Percentiles rank a stretch among this genome's conserved stretches.
Evolutionary conservation across 2,113 vertebrate species (phyloP).

Genomic region (Malurus cyaneus): DNA sequence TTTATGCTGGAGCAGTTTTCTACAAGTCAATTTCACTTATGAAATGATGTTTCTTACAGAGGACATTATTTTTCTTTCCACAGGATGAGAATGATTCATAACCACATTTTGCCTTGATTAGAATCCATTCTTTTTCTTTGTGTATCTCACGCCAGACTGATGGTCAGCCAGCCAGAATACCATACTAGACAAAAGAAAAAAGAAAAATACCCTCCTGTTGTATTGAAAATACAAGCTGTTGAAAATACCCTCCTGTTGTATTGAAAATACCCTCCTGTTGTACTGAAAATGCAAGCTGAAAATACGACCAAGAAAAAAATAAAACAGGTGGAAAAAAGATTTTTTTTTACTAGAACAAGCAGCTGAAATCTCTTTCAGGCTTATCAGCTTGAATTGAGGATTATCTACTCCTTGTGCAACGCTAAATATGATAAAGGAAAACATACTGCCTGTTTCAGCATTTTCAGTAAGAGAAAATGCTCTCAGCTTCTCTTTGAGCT

Average conservation of each 20-base stretch:
- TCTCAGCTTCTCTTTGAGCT: background rate
- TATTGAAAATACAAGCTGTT: background rate
- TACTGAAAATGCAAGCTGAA: background rate
- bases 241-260: background rate
- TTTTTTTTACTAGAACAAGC: slow-evolving; percentile 17
- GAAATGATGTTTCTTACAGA: background rate
- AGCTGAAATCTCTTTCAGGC: slow-evolving; percentile 23
- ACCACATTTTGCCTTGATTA: background rate
- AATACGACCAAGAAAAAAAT: background rate
- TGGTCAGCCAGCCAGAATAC: background rate
- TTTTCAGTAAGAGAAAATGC: background rate
- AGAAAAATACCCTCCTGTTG: background rate
- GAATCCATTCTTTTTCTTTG: background rate
- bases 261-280: background rate
- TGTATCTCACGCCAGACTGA: background rate
- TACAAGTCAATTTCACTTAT: background rate
- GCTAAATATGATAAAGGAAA: slow-evolving; percentile 45
- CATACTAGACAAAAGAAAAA: background rate
- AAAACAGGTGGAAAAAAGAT: background rate
- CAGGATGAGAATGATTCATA: background rate
- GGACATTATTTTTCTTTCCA: background rate
- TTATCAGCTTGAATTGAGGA: slow-evolving; percentile 10
- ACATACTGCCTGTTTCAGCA: slow-evolving; percentile 20
- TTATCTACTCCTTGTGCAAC: background rate
- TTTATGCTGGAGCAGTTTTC: background rate